A percentile compares a stretch with the other conserved stretches of the same genome.
Evolutionary conservation across 2,797 vertebrate genomes (phyloP).

Genomic region (Gastrophryne carolinensis): DNA sequence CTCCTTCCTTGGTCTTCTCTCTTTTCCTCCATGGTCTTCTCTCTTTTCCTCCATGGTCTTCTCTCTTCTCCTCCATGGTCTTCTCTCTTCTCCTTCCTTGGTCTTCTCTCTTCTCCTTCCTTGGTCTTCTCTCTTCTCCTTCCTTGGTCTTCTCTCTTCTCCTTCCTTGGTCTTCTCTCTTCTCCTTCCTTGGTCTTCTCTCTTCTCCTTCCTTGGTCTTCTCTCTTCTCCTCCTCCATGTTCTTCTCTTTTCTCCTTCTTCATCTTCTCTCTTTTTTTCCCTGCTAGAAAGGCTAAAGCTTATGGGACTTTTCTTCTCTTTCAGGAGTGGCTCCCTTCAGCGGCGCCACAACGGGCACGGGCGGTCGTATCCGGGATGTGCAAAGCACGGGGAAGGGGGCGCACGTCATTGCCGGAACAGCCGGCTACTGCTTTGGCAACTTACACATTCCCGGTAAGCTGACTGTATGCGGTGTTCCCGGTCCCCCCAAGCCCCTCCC

Average conservation of each 20-base stretch:
- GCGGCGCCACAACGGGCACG: constrained; percentile 86
- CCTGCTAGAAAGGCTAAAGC: too few relatives aligned
- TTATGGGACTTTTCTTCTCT: neutral
- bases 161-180: neutral
- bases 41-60: neutral
- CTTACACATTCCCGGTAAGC: constrained; percentile 82
- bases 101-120: neutral
- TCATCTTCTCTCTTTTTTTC: too few relatives aligned
- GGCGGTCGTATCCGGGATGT: constrained; percentile 89
- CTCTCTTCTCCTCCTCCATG: neutral
- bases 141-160: neutral
- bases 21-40: too few relatives aligned
- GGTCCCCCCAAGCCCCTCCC: too few relatives aligned
- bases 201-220: neutral
- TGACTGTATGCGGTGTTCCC: too few relatives aligned
- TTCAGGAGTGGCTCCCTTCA: constrained; percentile 87
- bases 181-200: neutral
- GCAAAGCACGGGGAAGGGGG: constrained; percentile 85
- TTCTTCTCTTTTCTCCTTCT: too few relatives aligned
- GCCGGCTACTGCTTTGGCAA: constrained; percentile 93
- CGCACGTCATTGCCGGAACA: constrained; percentile 87
- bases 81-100: neutral
- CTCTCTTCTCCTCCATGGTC: neutral
- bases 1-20: neutral
- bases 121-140: neutral